Evolutionary conservation across 2,797 vertebrate genomes (phyloP).

Genomic region (Huso huso): DNA sequence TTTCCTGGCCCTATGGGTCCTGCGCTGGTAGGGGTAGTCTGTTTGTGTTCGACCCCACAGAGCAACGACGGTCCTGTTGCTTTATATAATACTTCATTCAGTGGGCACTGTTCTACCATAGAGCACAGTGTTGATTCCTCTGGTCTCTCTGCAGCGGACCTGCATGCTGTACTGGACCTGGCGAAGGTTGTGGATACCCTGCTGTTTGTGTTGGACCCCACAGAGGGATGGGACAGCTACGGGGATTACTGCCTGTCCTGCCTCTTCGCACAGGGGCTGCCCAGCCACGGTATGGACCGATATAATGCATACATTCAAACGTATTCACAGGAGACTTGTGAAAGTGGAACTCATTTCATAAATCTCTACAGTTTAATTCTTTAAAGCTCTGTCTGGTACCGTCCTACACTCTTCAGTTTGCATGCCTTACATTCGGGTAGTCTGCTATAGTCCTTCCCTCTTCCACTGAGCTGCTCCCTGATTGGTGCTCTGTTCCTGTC

Average conservation of each 20-base stretch:
- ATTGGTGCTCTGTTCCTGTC: not conserved
- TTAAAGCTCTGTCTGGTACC: too few relatives aligned
- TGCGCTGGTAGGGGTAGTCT: too few relatives aligned
- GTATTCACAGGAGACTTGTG: too few relatives aligned
- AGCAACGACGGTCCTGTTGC: too few relatives aligned
- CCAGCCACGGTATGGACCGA: constrained; percentile 71
- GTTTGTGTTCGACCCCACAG: too few relatives aligned
- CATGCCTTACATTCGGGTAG: too few relatives aligned
- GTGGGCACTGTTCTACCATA: not conserved
- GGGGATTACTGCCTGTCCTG: constrained; percentile 91
- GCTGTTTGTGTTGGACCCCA: constrained; percentile 76
- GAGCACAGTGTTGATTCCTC: not conserved
- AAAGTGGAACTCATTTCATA: too few relatives aligned
- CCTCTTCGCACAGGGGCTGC: constrained; percentile 89
- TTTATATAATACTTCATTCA: not conserved
- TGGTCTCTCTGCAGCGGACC: constrained; percentile 58
- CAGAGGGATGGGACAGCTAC: constrained; percentile 81
- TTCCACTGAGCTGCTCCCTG: not conserved
- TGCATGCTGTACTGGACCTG: constrained; percentile 78
- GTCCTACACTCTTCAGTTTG: too few relatives aligned
- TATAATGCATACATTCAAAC: too few relatives aligned
- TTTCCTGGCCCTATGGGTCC: too few relatives aligned
- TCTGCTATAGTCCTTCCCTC: not conserved
- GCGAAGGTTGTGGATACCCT: constrained; percentile 88
- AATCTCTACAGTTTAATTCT: too few relatives aligned